Conservation (phyloP, 2,113 vertebrate genomes). For the Epinephelus moara region DNA sequence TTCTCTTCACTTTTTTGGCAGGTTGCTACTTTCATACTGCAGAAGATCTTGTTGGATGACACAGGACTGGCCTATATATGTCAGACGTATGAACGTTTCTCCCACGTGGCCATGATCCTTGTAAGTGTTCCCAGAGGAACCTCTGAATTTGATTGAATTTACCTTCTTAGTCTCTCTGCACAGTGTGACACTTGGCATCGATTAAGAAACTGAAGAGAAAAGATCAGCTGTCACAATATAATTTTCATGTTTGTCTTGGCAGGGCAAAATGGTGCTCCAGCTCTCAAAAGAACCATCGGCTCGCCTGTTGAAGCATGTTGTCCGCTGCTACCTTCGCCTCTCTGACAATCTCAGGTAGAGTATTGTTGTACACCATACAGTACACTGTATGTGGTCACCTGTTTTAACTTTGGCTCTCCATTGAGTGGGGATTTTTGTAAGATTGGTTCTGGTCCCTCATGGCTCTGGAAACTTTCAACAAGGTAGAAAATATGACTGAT, state of each 20-base stretch:
- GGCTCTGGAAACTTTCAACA: background rate
- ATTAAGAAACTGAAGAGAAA: too few relatives aligned
- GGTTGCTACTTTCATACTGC: constrained; percentile 98
- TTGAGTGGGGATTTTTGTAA: background rate
- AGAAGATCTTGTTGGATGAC: constrained; percentile 98
- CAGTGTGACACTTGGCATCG: background rate
- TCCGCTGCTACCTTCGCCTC: constrained; percentile 97
- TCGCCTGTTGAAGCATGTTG: constrained; percentile 95
- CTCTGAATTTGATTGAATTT: background rate
- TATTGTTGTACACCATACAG: background rate
- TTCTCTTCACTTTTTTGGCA: constrained; percentile 62
- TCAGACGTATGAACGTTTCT: constrained; percentile 97
- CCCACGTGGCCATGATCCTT: constrained; percentile 98
- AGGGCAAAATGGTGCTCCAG: constrained; percentile 99
- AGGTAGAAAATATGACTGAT: background rate
- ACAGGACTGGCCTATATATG: constrained; percentile 98
- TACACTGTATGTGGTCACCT: background rate
- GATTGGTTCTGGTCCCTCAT: too few relatives aligned
- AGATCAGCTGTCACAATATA: background rate
- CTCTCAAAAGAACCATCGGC: constrained; percentile 98
- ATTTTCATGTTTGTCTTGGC: constrained; percentile 10
- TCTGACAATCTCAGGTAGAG: constrained; percentile 97
- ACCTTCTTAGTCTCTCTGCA: background rate
- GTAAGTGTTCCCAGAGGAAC: constrained; percentile 78
- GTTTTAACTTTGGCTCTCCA: background rate